phyloP scores from a whole-genome alignment of 2,888 invertebrate genomes.

The Thumatha senex region DNA sequence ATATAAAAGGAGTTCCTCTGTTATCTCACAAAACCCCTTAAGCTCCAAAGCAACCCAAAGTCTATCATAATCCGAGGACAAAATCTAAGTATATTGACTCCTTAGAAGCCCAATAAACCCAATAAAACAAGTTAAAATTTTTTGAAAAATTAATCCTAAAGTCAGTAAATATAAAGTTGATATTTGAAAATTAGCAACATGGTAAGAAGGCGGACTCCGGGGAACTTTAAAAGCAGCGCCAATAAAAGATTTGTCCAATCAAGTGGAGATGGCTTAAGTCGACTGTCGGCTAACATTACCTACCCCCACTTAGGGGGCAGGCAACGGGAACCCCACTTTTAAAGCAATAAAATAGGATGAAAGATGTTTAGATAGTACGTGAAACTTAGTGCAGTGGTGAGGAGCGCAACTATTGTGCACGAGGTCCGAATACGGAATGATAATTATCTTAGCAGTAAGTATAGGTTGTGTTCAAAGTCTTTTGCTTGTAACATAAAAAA shows the following conservation, averaged over 20 bases:
- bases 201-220: constrained; percentile 11
- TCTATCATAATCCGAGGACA: constrained; percentile 16
- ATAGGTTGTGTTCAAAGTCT: no score
- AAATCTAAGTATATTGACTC: constrained; percentile 21
- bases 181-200: constrained; percentile 7
- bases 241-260: constrained; percentile 32
- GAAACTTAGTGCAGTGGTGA: no score
- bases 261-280: constrained; percentile 6
- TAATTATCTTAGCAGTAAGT: no score
- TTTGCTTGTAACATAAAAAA: no score
- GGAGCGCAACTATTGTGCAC: no score
- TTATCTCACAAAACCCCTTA: not conserved
- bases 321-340: no score
- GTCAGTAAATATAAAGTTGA: constrained; percentile 10
- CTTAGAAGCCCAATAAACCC: constrained; percentile 18
- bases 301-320: not conserved
- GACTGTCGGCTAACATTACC: constrained; percentile 10
- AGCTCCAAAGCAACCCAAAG: not conserved
- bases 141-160: constrained; percentile 16
- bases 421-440: no score
- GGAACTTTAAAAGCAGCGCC: constrained; percentile 28
- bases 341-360: not conserved
- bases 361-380: not conserved
- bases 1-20: no score
- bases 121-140: not conserved